A percentile compares a stretch with the other conserved stretches of the same genome.
phyloP scores from a whole-genome alignment of 2,888 invertebrate species.

The Balanococcus diminutus region DNA sequence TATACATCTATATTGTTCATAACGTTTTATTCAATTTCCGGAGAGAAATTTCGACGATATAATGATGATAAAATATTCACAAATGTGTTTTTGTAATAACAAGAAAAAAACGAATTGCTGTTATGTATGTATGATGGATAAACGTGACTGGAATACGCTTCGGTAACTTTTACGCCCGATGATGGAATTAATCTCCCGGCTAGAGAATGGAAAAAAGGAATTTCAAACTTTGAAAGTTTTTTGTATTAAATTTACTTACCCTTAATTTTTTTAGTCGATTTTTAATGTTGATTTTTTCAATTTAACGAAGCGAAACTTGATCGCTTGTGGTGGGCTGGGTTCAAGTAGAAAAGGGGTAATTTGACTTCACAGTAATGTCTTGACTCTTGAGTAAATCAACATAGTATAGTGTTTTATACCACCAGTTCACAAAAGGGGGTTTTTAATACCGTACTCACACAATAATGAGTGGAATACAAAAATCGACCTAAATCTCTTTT shows the following conservation, averaged over 20 bases:
- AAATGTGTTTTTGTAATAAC: conserved; percentile 33
- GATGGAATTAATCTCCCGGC: conserved; percentile 19
- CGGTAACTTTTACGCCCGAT: not conserved
- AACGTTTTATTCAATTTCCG: not conserved
- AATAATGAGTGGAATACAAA: no score
- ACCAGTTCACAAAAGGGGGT: no score
- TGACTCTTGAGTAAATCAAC: no score
- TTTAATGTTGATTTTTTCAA: no score
- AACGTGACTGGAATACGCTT: conserved; percentile 44
- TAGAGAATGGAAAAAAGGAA: not conserved
- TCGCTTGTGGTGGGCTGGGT: no score
- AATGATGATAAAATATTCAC: conserved; percentile 42
- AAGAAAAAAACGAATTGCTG: conserved; percentile 32
- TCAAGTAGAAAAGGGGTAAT: no score
- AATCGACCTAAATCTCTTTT: no score
- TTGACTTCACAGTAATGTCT: no score
- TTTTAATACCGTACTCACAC: no score
- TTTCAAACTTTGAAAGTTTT: not conserved
- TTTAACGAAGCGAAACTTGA: no score
- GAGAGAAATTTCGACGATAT: not conserved
- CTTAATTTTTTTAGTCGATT: no score
- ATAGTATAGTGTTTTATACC: no score
- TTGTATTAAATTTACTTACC: not conserved
- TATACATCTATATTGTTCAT: not conserved
- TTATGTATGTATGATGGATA: conserved; percentile 43